A percentile compares a stretch with the other conserved stretches of the same genome.
Evolutionary conservation across 2,113 vertebrate genomes (phyloP).

Genomic region (Australoheros scitulus): DNA sequence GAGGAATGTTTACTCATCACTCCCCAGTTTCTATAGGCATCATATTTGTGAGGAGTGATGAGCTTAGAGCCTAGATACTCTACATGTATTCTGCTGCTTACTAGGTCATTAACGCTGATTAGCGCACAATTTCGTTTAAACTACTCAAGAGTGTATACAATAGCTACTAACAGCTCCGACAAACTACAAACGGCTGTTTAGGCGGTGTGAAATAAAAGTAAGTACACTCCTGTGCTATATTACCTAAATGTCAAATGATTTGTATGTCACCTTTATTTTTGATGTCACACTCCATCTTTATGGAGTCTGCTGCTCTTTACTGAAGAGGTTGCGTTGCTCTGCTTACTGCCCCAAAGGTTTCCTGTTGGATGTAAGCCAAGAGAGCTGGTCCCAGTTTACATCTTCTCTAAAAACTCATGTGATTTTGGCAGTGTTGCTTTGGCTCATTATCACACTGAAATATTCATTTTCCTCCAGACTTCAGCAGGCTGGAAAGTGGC

Average conservation of each 20-base stretch:
- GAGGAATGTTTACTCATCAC: no score
- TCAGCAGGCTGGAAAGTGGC: background rate
- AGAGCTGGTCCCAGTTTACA: background rate
- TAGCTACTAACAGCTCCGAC: background rate
- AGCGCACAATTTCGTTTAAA: background rate
- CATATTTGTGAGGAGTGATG: background rate
- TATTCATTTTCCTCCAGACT: background rate
- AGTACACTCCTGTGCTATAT: background rate
- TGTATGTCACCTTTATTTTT: background rate
- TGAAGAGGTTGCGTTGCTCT: background rate
- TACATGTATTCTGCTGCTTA: fast-evolving
- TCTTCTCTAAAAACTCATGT: background rate
- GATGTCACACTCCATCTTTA: background rate
- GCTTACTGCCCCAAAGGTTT: background rate
- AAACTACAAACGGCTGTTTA: background rate
- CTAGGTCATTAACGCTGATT: background rate
- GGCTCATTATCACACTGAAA: background rate
- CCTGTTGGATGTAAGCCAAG: background rate
- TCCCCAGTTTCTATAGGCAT: no score
- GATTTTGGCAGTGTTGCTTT: background rate
- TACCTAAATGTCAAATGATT: background rate
- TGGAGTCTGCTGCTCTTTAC: background rate
- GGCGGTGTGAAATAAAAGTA: background rate
- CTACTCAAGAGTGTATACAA: background rate
- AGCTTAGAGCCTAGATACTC: fast-evolving